phyloP scores from a whole-genome alignment of 2,888 invertebrate species.

The Thelaira solivaga region DNA sequence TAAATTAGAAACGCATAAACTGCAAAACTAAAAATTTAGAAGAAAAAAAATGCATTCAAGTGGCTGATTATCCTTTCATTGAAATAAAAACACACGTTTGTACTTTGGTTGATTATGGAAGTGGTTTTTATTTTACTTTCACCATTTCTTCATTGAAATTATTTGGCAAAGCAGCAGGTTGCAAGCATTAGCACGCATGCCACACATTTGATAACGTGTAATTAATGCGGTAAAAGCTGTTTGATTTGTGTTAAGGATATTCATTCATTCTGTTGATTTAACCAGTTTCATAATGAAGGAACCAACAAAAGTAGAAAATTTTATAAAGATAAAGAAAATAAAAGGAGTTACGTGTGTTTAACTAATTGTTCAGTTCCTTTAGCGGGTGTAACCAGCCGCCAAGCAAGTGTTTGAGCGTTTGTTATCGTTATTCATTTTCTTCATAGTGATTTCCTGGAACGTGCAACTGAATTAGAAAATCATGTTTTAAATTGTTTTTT shows the following conservation, averaged over 20 bases:
- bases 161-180: constrained; percentile 53
- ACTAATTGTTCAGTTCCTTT: constrained; percentile 63
- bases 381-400: constrained; percentile 33
- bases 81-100: constrained; percentile 11
- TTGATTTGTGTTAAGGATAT: constrained; percentile 68
- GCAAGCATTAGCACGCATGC: constrained; percentile 62
- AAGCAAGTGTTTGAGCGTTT: constrained; percentile 55
- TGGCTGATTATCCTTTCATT: constrained; percentile 54
- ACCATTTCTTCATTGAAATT: background rate
- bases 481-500: too few relatives aligned
- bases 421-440: constrained; percentile 43
- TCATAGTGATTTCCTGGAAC: constrained; percentile 58
- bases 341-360: constrained; percentile 59
- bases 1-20: constrained; percentile 58
- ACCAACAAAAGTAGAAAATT: background rate
- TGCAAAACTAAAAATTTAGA: constrained; percentile 37
- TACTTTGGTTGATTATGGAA: background rate
- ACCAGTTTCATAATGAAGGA: background rate
- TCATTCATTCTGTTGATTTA: too few relatives aligned
- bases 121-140: constrained; percentile 3
- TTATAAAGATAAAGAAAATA: constrained; percentile 16
- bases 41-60: constrained; percentile 21
- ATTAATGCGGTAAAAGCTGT: constrained; percentile 70
- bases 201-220: constrained; percentile 65
- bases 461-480: too few relatives aligned